phyloP scores from a whole-genome alignment of 2,888 invertebrate genomes.

The Aromia moschata region DNA sequence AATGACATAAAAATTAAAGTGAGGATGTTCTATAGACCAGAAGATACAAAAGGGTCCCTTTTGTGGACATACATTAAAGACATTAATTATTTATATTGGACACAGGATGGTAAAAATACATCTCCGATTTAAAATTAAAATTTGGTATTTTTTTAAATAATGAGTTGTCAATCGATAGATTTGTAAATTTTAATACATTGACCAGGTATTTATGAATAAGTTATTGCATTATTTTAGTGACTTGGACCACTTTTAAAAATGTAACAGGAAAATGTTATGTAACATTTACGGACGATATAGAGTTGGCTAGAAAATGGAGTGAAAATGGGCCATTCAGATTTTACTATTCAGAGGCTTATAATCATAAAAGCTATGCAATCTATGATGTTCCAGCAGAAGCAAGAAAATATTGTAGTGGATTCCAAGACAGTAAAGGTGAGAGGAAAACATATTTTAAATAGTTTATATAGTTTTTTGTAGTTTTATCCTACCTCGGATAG shows the following conservation, averaged over 20 bases:
- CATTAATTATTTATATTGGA: slow-evolving; percentile 80
- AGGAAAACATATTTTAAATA: no score
- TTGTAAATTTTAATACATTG: no score
- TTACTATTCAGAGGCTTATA: slow-evolving; percentile 78
- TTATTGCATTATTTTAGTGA: slow-evolving; percentile 63
- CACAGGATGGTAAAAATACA: slow-evolving; percentile 71
- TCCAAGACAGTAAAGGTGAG: no score
- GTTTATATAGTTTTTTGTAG: no score
- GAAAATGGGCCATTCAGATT: slow-evolving; percentile 73
- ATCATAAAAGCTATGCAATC: slow-evolving; percentile 66
- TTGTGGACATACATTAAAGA: slow-evolving; percentile 70
- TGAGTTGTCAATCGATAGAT: no score
- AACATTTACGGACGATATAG: slow-evolving; percentile 69
- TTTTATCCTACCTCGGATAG: no score
- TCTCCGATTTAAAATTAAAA: no score
- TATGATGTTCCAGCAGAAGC: slow-evolving; percentile 71
- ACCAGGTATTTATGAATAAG: no score
- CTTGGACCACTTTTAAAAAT: slow-evolving; percentile 67
- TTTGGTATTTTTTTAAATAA: no score
- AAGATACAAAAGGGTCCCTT: slow-evolving; percentile 73
- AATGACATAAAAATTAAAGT: slow-evolving; percentile 72
- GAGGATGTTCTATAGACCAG: slow-evolving; percentile 77
- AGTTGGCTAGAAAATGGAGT: slow-evolving; percentile 69
- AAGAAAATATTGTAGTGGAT: slow-evolving; percentile 63
- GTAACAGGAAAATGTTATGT: slow-evolving; percentile 78